These are phyloP conservation scores for Seriola rivoliana DNA, from an alignment of 2,113 vertebrate species.

Conservation along the genomic window DNA sequence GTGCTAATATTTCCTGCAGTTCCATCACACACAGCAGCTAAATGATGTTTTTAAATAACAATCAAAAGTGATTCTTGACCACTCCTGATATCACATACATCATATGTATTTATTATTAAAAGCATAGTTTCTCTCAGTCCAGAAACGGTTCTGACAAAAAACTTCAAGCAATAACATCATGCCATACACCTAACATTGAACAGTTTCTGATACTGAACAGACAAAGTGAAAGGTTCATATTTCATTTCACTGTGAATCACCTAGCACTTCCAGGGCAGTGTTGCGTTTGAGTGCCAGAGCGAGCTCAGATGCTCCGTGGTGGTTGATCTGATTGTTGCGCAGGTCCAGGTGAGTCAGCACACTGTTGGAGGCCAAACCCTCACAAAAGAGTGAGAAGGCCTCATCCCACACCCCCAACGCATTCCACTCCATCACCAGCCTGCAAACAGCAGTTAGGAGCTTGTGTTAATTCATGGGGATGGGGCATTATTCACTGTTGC, in stretches of 20 bases:
- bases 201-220: background rate
- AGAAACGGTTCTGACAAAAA: background rate
- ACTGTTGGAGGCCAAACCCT: constrained; percentile 87
- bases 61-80: too few species aligned
- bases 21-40: too few species aligned
- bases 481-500: background rate
- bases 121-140: too few species aligned
- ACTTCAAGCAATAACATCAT: background rate
- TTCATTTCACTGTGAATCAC: constrained; percentile 72
- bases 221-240: background rate
- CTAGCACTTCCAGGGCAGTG: constrained; percentile 87
- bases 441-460: constrained; percentile 58
- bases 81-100: too few species aligned
- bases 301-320: constrained; percentile 90
- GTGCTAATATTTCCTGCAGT: too few species aligned
- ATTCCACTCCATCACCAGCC: constrained; percentile 96
- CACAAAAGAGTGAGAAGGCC: constrained; percentile 91
- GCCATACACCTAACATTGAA: background rate
- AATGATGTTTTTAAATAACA: too few species aligned
- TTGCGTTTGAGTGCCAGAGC: constrained; percentile 88
- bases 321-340: constrained; percentile 96
- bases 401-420: constrained; percentile 91
- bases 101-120: too few species aligned
- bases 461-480: background rate
- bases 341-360: constrained; percentile 89